Evolutionary conservation across 2,113 vertebrate species (phyloP), one percentile per base, ranked within the genome.

Genomic region (Castor canadensis): DNA sequence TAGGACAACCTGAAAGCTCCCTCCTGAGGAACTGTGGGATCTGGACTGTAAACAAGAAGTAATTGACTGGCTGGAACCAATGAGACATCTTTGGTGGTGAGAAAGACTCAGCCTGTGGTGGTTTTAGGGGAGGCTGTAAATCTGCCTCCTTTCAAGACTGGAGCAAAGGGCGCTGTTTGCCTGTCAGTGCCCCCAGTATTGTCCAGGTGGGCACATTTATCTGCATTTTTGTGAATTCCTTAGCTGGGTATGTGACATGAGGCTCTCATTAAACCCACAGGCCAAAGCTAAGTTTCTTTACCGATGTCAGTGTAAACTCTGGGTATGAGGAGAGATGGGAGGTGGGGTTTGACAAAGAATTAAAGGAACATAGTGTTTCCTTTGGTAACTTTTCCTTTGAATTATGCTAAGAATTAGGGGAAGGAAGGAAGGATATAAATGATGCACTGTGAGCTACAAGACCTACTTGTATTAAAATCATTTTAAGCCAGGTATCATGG

Each of bases 201-300:
- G 1, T 1, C 66, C 52, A 6, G 13, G 0, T 0, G 0, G 24
- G 24, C 32, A 5, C 3, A 20, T 45, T 38, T 45, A 2, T n/a
- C 69, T 19, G 35, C 43, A 5, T 60, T 38, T 62, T 32, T 16
- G 52, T 16, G 82, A 69, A 2, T 30, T 64, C 64, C 47, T 72
- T 28, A 30, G 72, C 47, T 2, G n/a, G 73, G 24, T 8, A 58
- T 86, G 67, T 6, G 32, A 9, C 1, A 22, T 1, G 28, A 0
- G 1, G 24, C 11, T 75, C 69, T 52, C 47, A 0, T 28, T 49
- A 15, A 35, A 35, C n/a, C 16, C 3, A 15, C 12, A 0, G 40
- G 73, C 43, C 62, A 4, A 1, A 30, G 24, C 47, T 12, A 13
- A 85, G 49, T 6, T 3, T 11, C 49, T 66, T 20, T 2, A 38